Percentiles rank a stretch among this genome's conserved stretches.
Evolutionary conservation across 2,113 vertebrate genomes (phyloP).

Genomic region (Prinia subflava): DNA sequence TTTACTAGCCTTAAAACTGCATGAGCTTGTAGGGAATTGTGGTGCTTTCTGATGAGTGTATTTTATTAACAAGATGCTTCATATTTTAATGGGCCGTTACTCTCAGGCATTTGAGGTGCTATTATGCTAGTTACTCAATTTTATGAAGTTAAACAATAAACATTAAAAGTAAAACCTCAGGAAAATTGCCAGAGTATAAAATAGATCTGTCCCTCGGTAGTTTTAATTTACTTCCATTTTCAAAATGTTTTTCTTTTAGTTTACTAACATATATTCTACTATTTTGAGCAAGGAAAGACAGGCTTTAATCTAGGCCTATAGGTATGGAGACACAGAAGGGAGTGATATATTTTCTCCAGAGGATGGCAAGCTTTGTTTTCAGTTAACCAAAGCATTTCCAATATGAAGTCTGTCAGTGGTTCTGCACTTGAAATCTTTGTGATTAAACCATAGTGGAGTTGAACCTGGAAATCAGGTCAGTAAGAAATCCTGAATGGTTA

Average conservation of each 20-base stretch:
- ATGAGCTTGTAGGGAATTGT: background rate
- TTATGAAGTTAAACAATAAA: conserved; percentile 64
- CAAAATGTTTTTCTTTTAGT: background rate
- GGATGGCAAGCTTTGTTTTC: background rate
- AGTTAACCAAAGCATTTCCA: background rate
- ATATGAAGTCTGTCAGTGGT: background rate
- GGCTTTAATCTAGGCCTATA: background rate
- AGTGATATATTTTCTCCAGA: background rate
- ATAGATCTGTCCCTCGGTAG: conserved; percentile 19
- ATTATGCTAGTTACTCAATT: conserved; percentile 40
- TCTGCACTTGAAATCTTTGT: background rate
- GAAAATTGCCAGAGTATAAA: conserved; percentile 19
- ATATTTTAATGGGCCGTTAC: conserved; percentile 37
- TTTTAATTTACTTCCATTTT: conserved; percentile 23
- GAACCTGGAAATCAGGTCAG: background rate
- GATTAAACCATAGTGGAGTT: background rate
- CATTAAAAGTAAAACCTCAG: conserved; percentile 50
- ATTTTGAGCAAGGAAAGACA: background rate
- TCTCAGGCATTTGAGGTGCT: conserved; percentile 2
- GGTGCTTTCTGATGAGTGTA: background rate
- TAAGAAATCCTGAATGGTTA: background rate
- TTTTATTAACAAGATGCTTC: conserved; percentile 49
- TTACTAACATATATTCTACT: background rate
- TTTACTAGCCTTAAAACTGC: background rate
- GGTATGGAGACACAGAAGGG: background rate